These are phyloP conservation scores for Epirrita christyi DNA, from an alignment of 2,888 invertebrate species.

Conservation along the genomic window DNA sequence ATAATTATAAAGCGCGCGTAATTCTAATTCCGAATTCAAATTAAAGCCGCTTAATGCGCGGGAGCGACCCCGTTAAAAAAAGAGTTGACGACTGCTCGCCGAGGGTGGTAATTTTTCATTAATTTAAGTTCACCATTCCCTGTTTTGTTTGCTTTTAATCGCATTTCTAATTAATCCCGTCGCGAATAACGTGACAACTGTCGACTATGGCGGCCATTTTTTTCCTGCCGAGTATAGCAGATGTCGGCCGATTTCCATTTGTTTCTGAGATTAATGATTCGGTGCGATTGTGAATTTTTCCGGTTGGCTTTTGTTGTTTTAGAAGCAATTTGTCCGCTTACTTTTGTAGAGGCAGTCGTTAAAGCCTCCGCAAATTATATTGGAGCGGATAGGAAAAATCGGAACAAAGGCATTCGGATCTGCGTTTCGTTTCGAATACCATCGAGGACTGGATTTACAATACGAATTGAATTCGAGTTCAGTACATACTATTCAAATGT, in stretches of 20 bases:
- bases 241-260: conserved; percentile 85
- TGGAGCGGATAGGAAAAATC: conserved; percentile 67
- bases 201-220: conserved; percentile 83
- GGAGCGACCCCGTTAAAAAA: conserved; percentile 83
- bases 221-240: conserved; percentile 80
- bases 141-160: conserved; percentile 86
- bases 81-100: conserved; percentile 83
- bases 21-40: conserved; percentile 85
- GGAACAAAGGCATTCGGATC: conserved; percentile 55
- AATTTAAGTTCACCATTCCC: conserved; percentile 85
- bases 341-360: conserved; percentile 81
- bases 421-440: conserved; percentile 33
- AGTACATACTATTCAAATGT: conserved; percentile 20
- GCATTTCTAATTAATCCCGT: conserved; percentile 85
- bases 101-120: conserved; percentile 86
- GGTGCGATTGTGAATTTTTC: conserved; percentile 84
- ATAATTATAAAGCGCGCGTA: conserved; percentile 85
- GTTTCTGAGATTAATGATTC: conserved; percentile 85
- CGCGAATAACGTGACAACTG: conserved; percentile 86
- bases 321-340: conserved; percentile 85
- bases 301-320: conserved; percentile 85
- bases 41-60: conserved; percentile 85
- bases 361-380: conserved; percentile 78
- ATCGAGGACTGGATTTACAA: conserved; percentile 35
- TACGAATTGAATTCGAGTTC: conserved; percentile 36